A percentile compares a stretch with the other conserved stretches of the same genome.
phyloP scores from a whole-genome alignment of 2,797 vertebrate genomes.

The Malurus splendens region DNA sequence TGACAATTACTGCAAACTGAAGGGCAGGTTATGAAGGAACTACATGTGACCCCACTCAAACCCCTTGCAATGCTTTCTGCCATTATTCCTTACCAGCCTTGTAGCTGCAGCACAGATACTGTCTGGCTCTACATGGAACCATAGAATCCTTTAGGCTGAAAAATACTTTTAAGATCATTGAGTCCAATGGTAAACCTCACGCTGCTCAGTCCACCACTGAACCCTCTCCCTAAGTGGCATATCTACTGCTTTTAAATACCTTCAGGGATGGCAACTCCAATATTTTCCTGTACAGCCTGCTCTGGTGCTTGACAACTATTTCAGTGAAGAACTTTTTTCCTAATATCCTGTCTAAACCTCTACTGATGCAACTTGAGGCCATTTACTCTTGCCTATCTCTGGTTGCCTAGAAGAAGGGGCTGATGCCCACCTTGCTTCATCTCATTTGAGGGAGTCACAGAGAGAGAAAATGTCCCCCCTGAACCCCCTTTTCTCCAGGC shows the following conservation, averaged over 20 bases:
- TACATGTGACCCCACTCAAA: not conserved
- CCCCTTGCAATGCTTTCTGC: not conserved
- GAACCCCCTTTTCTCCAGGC: not conserved
- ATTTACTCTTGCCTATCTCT: too few relatives aligned
- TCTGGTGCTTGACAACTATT: too few relatives aligned
- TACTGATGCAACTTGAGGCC: not conserved
- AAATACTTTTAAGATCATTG: not conserved
- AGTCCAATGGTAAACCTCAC: not conserved
- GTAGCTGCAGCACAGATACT: not conserved
- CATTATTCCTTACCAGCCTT: not conserved
- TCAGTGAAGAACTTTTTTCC: not conserved
- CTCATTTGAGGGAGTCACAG: too few relatives aligned
- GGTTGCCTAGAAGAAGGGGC: not conserved
- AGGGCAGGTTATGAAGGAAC: not conserved
- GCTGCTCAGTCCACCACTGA: not conserved
- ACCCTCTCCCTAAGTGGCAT: not conserved
- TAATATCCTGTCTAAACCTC: not conserved
- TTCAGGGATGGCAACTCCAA: not conserved
- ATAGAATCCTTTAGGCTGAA: not conserved
- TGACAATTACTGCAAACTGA: not conserved
- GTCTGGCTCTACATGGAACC: not conserved
- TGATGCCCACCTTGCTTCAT: too few relatives aligned
- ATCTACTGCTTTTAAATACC: not conserved
- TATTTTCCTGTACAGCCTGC: not conserved
- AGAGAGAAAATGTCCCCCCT: not conserved